Evolutionary conservation across 1,140 invertebrate genomes (phyloP), one percentile per base, ranked within the genome.

Genomic region (Cherax quadricarinatus): DNA sequence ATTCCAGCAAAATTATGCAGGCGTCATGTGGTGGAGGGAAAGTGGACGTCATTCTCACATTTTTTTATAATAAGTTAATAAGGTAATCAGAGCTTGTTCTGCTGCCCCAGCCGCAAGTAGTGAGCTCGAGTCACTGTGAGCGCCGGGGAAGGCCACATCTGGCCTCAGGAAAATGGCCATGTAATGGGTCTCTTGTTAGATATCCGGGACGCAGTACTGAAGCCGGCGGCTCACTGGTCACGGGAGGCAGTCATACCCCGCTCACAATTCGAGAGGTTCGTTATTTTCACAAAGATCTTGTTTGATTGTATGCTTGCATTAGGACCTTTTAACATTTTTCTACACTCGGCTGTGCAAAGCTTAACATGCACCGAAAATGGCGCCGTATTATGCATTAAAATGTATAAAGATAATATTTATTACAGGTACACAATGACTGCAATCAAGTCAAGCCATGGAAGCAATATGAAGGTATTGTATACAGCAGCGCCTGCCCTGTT

Each of bases 341-440:
- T 86, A 91, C 85, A 86, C 85, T 90, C 48, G 88, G 88, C 66
- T 91, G 90, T 91, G 90, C 90, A 86, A 91, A 91, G 84, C 90
- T 91, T 91, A 91, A 86, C 85, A 81, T 57, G 83, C 85, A 87
- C 90, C 90, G 41, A 82, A 30, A 86, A 85, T n/a, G 84, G 90
- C 75, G 84, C 84, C 62, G n/a, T 86, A 91, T 91, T 91, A 91
- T 91, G 90, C 90, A 86, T 66, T 66, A 86, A 48, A 82, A 86
- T 86, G 85, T 91, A 91, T 85, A 91, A 91, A 91, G 89, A 86
- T 91, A 91, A n/a, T 81, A 84, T 83, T 90, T 80, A 91, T 91
- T 91, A 86, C 90, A 91, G 85, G 90, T 91, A 91, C 90, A 91
- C 90, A 86, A 91, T 91, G 90, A 91, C 90, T 91, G 90, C 84